Evolutionary conservation across 2,113 vertebrate genomes (phyloP), one percentile per base, ranked within the genome.

Genomic region (Ochotona princeps): DNA sequence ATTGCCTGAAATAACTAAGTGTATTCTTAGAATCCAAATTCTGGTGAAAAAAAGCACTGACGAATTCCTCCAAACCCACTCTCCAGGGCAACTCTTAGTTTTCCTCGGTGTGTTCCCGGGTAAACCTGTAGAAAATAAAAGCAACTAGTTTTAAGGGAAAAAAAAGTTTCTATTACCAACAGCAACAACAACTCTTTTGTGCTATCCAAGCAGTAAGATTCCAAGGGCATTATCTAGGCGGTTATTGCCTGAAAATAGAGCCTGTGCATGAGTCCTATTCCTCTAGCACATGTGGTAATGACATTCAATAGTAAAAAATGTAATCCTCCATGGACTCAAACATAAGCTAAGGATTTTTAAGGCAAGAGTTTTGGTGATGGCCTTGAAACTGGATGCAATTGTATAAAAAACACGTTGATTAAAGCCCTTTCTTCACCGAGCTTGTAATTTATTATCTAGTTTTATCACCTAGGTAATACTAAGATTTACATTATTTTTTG

Each of bases 121-220:
- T 23, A 49, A 94, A 30, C 30, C 65, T 79, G 21, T 82, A 60
- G 38, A 57, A 44, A 13, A 15, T 60, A n/a, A 91, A 80, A 35
- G 8, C 14, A 70, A 18, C 20, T 12, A 66, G 26, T 2, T 1
- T 44, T 44, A 44, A 65, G 28, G 11, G 74, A 90, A 44, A 61
- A 57, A 25, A 89, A 70, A 61, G 57, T 83, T 91, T 93, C 76
- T 89, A 18, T 67, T 20, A 88, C 73, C 66, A 73, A 63, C 30
- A 57, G 14, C 14, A 57, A 57, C 14, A 1, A 7, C 2, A 57
- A 57, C 54, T 5, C 54, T 15, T 57, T 57, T 63, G 80, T 74
- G 54, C 57, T 88, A 66, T 67, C 32, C 47, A 25, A 66, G 72
- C 8, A 30, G 14, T 13, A 75, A 28, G 23, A 3, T 7, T 44